Base-by-base conservation (phyloP, 2,888 invertebrate genomes). In the Beris morrisii region DNA sequence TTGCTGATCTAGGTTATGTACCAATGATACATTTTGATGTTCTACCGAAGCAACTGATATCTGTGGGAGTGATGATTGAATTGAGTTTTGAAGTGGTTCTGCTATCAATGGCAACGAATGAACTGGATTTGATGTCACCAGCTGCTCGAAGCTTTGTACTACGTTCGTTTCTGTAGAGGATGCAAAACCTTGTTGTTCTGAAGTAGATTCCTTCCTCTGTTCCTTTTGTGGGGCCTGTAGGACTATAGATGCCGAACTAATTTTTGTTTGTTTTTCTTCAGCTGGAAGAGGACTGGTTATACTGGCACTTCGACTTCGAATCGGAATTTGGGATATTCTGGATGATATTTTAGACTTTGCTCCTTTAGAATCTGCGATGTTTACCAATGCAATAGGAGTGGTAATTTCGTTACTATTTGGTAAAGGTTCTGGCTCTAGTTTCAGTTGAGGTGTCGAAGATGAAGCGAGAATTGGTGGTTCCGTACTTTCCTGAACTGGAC, bases 201-300 rank as follows among this genome's bases (percentile, higher is more conserved):
- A 2, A 5, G 54, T 32, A 4, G 32, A 11, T 38, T 5, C 7
- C 38, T 38, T 5, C 38, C 4, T 38, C 7, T 48, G 9, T 57
- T 32, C 32, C 9, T 22, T 48, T 32, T 46, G 13, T 4, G 56
- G 64, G 1, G 11, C 15, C 22, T 65, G 56, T 3, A 65, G 48
- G 22, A 65, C 38, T 12, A 65, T 65, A 11, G 54, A 56, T 30
- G 55, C 55, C 12, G 55, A 55, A 32, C 64, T 65, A 44, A 65
- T 65, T 56, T 48, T 65, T 0, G 46, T 64, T 45, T 22, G 45
- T 15, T 64, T 53, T 4, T 55, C 55, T 28, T 55, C 64, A 11
- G 46, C 15, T 56, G 56, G 54, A 11, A 30, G 38, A 13, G 64
- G 64, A 50, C 64, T 64, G 44, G 64, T 61, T 32, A 61, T 61